Percentiles rank a stretch among this genome's conserved stretches.
Conservation (phyloP, 2,888 invertebrate genomes). For the Villa cingulata region DNA sequence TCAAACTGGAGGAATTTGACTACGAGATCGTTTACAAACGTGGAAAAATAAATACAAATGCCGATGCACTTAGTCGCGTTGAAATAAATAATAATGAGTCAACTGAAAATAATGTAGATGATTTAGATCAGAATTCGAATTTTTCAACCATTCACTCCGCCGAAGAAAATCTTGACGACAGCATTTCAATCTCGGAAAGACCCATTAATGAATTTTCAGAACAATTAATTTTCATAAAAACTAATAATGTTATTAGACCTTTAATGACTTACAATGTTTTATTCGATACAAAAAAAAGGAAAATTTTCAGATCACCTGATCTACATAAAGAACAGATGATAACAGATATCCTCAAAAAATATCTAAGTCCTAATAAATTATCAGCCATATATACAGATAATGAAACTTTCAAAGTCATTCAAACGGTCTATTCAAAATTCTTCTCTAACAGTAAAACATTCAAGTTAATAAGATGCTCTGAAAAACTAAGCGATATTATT, state of each 20-base stretch:
- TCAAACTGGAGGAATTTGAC: no score
- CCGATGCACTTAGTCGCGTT: not conserved
- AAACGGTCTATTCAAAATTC: conserved; percentile 10
- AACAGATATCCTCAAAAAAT: not conserved
- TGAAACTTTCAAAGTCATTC: conserved; percentile 9
- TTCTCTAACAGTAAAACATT: conserved; percentile 9
- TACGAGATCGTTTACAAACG: no score
- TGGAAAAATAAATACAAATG: not conserved
- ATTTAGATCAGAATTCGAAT: not conserved
- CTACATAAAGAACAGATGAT: not conserved
- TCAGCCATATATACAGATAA: not conserved
- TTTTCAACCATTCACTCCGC: not conserved
- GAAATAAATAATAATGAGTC: conserved; percentile 3
- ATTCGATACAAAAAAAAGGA: not conserved
- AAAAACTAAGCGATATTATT: conserved; percentile 2
- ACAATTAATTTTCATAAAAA: not conserved
- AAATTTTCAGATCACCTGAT: not conserved
- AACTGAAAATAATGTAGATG: not conserved
- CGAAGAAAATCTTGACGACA: not conserved
- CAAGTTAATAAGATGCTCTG: conserved; percentile 2
- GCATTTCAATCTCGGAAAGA: not conserved
- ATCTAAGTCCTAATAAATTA: not conserved
- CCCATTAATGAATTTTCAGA: not conserved
- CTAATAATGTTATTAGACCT: not conserved
- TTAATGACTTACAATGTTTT: not conserved